These are phyloP conservation scores for Austrofundulus limnaeus DNA, from an alignment of 2,113 vertebrate genomes.

Conservation along the genomic window DNA sequence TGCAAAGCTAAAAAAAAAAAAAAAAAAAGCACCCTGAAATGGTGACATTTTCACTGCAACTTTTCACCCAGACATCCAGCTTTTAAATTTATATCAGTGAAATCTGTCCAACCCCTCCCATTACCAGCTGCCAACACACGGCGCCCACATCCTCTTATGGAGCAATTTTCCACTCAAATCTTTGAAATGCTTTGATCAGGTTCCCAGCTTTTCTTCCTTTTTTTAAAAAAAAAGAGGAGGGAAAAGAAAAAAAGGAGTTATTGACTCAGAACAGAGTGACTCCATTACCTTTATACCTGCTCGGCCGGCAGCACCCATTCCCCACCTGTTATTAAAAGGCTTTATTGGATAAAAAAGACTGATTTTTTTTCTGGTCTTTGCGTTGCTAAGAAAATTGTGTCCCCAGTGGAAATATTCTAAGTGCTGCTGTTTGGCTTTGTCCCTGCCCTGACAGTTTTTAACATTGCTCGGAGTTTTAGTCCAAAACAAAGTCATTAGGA, in stretches of 20 bases:
- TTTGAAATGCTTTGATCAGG: slow-evolving; percentile 51
- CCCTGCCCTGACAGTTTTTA: not conserved
- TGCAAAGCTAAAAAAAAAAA: not conserved
- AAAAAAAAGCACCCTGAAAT: slow-evolving; percentile 27
- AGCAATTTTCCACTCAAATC: slow-evolving; percentile 33
- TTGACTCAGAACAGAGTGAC: slow-evolving; percentile 46
- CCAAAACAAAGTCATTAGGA: not conserved
- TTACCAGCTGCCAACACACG: slow-evolving; percentile 11
- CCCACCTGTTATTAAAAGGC: slow-evolving; percentile 59
- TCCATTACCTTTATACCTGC: slow-evolving; percentile 55
- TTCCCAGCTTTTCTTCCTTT: slow-evolving; percentile 18
- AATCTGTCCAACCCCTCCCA: slow-evolving; percentile 14
- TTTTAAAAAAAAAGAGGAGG: slow-evolving; percentile 34
- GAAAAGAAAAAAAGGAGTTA: no score
- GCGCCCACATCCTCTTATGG: slow-evolving; percentile 13
- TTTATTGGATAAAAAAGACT: slow-evolving; percentile 43
- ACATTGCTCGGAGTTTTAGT: slow-evolving; percentile 5
- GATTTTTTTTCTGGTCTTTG: slow-evolving; percentile 2
- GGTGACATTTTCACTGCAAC: slow-evolving; percentile 32
- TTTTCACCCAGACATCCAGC: slow-evolving; percentile 11
- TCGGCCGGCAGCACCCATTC: slow-evolving; percentile 27
- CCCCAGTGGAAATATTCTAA: slow-evolving; percentile 1
- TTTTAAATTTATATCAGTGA: slow-evolving; percentile 31
- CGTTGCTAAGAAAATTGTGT: slow-evolving; percentile 3
- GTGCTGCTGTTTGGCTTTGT: slow-evolving; percentile 1